Conservation (phyloP, 2,113 vertebrate species). For the Arenaria interpres region DNA sequence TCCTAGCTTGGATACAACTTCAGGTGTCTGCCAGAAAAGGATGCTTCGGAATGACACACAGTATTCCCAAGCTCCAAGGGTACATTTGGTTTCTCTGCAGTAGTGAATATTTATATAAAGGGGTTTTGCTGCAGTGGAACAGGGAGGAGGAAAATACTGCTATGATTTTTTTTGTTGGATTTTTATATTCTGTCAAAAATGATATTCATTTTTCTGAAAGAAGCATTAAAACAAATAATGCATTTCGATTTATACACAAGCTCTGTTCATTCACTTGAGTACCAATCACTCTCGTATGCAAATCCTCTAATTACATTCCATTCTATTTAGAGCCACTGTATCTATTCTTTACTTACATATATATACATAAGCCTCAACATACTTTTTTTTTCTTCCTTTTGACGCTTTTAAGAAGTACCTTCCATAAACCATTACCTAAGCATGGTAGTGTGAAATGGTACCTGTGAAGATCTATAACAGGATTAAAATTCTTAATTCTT, state of each 20-base stretch:
- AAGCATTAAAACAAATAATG: not conserved
- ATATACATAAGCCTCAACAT: not conserved
- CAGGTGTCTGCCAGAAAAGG: conserved; percentile 15
- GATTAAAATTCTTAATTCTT: not conserved
- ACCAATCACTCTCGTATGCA: not conserved
- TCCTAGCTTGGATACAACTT: not conserved
- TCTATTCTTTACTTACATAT: not conserved
- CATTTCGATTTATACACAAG: not conserved
- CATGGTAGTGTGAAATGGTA: not conserved
- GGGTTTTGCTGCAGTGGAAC: not conserved
- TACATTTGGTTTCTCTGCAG: not conserved
- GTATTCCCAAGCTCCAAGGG: not conserved
- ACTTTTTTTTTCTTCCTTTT: not conserved
- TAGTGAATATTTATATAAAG: conserved; percentile 15
- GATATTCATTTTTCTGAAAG: not conserved
- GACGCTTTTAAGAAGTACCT: not conserved
- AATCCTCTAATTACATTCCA: not conserved
- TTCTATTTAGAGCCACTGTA: not conserved
- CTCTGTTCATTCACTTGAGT: not conserved
- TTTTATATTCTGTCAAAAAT: conserved; percentile 13
- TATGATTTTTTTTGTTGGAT: not conserved
- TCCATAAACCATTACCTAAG: not conserved
- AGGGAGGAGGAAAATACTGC: not conserved
- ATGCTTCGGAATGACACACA: not conserved
- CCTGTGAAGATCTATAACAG: not conserved